phyloP scores from a whole-genome alignment of 2,888 invertebrate species.

The Tuta absoluta region DNA sequence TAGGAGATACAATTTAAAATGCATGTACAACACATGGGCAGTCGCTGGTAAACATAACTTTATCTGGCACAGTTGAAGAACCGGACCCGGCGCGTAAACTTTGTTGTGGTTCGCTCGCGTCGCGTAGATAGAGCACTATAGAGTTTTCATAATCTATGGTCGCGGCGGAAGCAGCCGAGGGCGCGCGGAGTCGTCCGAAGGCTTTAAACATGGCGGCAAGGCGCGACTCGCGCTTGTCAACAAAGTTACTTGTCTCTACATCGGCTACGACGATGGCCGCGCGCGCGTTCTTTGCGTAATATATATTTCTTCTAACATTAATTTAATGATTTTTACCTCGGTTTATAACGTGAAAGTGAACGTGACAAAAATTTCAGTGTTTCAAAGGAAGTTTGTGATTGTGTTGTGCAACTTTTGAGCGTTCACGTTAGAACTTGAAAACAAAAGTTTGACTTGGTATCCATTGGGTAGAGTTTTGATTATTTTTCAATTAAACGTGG shows the following conservation, averaged over 20 bases:
- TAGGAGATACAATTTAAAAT: slow-evolving; percentile 6
- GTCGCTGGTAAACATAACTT: slow-evolving; percentile 16
- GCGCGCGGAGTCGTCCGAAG: slow-evolving; percentile 62
- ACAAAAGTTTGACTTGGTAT: not conserved
- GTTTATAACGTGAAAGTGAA: not conserved
- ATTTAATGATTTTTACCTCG: not conserved
- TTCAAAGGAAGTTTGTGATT: not conserved
- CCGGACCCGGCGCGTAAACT: slow-evolving; percentile 23
- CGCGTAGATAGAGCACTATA: too few relatives aligned
- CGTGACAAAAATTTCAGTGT: not conserved
- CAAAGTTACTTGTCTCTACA: slow-evolving; percentile 64
- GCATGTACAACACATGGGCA: not conserved
- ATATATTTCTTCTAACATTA: not conserved
- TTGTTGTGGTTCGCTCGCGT: slow-evolving; percentile 27
- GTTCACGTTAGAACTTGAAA: not conserved
- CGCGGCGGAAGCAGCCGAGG: slow-evolving; percentile 45
- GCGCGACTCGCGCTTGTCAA: slow-evolving; percentile 71
- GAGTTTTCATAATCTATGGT: slow-evolving; percentile 25
- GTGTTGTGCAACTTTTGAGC: not conserved
- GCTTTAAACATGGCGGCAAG: slow-evolving; percentile 66
- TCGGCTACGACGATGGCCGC: slow-evolving; percentile 55
- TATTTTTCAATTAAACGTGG: slow-evolving; percentile 6
- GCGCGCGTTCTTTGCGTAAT: slow-evolving; percentile 40
- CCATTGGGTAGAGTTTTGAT: slow-evolving; percentile 1
- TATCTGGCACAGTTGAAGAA: slow-evolving; percentile 21